Evolutionary conservation across 2,888 invertebrate species (phyloP).

Genomic region (Eutolmus rufibarbis): DNA sequence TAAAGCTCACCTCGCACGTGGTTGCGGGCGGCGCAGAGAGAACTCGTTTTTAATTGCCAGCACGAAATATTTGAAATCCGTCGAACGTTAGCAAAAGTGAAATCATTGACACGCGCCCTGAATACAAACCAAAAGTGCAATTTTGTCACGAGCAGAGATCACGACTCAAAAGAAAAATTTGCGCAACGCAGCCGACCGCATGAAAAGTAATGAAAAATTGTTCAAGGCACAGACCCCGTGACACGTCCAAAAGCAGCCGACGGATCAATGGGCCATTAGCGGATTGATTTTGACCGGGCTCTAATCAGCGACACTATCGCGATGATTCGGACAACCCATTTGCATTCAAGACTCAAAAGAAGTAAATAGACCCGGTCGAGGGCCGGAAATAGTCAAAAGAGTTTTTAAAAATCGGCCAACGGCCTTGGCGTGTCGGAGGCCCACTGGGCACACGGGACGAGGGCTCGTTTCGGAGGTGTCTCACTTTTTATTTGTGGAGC

Average conservation of each 20-base stretch:
- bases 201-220: background rate
- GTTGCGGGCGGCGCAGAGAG: background rate
- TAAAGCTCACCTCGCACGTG: background rate
- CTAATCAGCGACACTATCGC: background rate
- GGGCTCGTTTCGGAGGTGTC: background rate
- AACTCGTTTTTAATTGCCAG: background rate
- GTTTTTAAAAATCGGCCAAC: background rate
- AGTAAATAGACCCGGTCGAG: background rate
- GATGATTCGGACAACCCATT: background rate
- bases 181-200: background rate
- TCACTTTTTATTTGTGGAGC: background rate
- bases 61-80: constrained; percentile 15
- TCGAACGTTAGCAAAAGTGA: background rate
- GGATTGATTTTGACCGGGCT: background rate
- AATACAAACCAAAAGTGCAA: background rate
- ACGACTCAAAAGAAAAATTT: background rate
- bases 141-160: background rate
- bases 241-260: background rate
- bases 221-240: background rate
- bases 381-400: background rate
- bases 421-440: background rate
- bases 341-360: background rate
- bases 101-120: constrained; percentile 13
- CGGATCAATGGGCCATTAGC: background rate
- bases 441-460: background rate